Base-by-base conservation (phyloP, 2,797 vertebrate genomes). In the Podarcis siculus region DNA sequence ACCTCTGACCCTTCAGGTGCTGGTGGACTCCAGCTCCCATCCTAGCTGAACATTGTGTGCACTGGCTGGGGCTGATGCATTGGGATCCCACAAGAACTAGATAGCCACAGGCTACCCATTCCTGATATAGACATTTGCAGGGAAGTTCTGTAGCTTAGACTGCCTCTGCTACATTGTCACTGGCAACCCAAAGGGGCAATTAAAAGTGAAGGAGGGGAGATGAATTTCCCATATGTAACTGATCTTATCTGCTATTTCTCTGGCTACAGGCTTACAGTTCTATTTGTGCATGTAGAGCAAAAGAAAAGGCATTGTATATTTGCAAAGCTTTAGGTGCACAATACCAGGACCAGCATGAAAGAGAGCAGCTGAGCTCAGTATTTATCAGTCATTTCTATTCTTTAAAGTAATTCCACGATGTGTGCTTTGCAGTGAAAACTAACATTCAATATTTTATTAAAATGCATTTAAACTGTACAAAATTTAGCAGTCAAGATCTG, bases 401-500 rank as follows among this genome's bases (percentile, higher is more conserved):
- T 72, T 94, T 87, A 76, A 2, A 86, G 5, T 42, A 90, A 81
- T 61, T 86, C 4, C 73, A 0, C 32, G 5, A 75, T 49, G 7
- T 78, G 25, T 80, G 9, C 8, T 79, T 85, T 89, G 19, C 10
- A 27, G 37, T 77, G 2, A 82, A 91, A 91, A 90, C 86, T 55
- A 80, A 81, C 30, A 2, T 8, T 73, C 9, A 83, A 0, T 69
- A 64, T 39, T 88, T 83, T 88, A 79, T 6, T 76, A 86, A 89
- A 90, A 90, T 89, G 77, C 86, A 83, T 67, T 21, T n/a, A 30
- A 1, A 1, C 35, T 86, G 72, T 0, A 25, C 81, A 21, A 87
- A 79, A 89, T 91, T 92, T 91, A 86, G 67, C 13, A 73, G 79
- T 86, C 66, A 90, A 87, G 10, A 89, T 80, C 7, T 7, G 37